phyloP scores from a whole-genome alignment of 2,797 vertebrate genomes.

The Craterocephalus amniculus region DNA sequence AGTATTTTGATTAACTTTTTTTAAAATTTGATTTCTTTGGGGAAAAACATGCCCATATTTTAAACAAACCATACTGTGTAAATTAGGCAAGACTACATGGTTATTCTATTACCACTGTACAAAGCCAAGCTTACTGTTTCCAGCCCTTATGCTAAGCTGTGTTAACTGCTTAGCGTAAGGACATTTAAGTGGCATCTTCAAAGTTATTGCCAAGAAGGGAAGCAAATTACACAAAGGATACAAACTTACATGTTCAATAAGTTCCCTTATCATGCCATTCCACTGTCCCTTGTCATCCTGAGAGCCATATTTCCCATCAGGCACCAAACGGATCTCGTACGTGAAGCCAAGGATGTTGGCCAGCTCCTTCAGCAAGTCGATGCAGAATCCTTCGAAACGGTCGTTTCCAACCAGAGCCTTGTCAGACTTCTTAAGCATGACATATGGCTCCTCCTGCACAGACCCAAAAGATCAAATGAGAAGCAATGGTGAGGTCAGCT shows the following conservation, averaged over 20 bases:
- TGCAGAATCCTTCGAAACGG: constrained; percentile 98
- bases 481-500: constrained; percentile 78
- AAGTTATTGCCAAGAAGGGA: background rate
- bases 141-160: background rate
- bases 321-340: constrained; percentile 95
- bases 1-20: background rate
- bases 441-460: constrained; percentile 95
- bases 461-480: constrained; percentile 72
- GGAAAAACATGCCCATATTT: background rate
- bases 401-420: constrained; percentile 94
- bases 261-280: constrained; percentile 98
- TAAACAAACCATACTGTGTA: constrained; percentile 5
- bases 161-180: no score
- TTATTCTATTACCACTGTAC: background rate
- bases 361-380: constrained; percentile 96
- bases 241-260: constrained; percentile 96
- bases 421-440: constrained; percentile 99
- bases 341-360: constrained; percentile 93
- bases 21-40: no score
- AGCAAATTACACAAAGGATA: constrained; percentile 1
- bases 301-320: constrained; percentile 93
- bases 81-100: constrained; percentile 5
- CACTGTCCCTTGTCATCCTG: constrained; percentile 99
- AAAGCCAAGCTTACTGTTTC: background rate
- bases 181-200: background rate